Evolutionary conservation across 2,888 invertebrate species (phyloP), one percentile per base, ranked within the genome.

Genomic region (Sarcophaga rosellei): DNA sequence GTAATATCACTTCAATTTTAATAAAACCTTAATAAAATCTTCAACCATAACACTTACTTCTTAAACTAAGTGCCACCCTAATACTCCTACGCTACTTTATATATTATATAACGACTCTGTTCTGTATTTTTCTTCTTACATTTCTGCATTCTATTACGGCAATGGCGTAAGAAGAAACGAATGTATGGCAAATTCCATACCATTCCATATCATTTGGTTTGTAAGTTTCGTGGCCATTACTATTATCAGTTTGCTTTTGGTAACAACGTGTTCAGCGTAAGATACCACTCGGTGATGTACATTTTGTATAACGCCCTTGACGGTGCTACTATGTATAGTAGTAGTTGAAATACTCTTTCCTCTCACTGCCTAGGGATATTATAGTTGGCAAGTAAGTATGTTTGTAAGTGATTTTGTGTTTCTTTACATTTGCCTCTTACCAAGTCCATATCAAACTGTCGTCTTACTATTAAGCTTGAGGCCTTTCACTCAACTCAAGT

Each of bases 401-500:
- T 21, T 62, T 63, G 21, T 15, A 45, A 11, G 68, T 65, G 23
- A n/a, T 68, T 47, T 62, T 74, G 11, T 5, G 35, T 44, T 75
- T 45, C 45, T 61, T 65, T 62, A 35, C 35, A 8, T 45, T 8
- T 47, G 73, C 70, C 84, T 75, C 77, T 83, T 72, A 65, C 61
- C 77, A 73, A 69, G 76, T 83, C 12, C 80, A 74, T 81, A 81
- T 86, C 84, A 84, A 72, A 78, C 63, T 81, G 84, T 81, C 86
- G 79, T 75, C 84, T 86, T 86, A 79, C 68, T 80, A 57, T 78
- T 77, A 77, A 84, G 86, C 84, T 78, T 78, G 78, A 84, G 74
- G 84, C 84, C 81, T 84, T 84, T 86, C 86, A 84, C 78, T 81
- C 77, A 86, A 81, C 76, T 83, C 77, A 78, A 70, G 65, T 68